Conservation (phyloP, 2,888 invertebrate genomes). For the Hymenopus coronatus region DNA sequence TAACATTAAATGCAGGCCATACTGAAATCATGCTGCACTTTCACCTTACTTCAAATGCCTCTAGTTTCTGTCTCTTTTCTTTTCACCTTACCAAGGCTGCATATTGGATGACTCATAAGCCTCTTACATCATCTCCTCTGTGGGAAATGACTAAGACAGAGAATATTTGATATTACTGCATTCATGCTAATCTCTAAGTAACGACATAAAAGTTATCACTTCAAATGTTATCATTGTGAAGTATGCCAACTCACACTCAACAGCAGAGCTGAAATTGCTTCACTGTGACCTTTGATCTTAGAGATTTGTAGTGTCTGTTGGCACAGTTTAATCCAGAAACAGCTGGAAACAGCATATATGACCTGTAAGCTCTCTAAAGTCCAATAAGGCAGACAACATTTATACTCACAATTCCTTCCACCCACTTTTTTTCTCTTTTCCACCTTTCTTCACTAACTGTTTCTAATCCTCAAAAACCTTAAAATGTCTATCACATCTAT, state of each 20-base stretch:
- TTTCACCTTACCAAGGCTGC: background rate
- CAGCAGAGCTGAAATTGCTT: background rate
- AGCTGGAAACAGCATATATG: background rate
- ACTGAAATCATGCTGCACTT: background rate
- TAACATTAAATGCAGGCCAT: background rate
- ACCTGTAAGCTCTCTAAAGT: background rate
- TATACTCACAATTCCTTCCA: background rate
- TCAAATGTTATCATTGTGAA: background rate
- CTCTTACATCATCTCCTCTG: background rate
- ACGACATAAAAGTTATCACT: background rate
- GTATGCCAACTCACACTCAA: background rate
- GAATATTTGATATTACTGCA: background rate
- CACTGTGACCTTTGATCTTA: background rate
- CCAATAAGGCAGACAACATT: background rate
- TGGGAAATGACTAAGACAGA: background rate
- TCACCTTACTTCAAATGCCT: background rate
- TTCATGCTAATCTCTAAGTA: background rate
- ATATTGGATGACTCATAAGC: background rate
- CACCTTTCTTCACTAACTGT: background rate
- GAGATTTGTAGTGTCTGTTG: background rate
- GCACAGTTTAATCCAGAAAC: background rate
- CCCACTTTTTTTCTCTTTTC: background rate
- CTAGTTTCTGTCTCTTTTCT: background rate
- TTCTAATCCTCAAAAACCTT: background rate
- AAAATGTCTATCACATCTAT: no score